Conservation (phyloP, 2,113 vertebrate genomes). For the Amazona guildingii region DNA sequence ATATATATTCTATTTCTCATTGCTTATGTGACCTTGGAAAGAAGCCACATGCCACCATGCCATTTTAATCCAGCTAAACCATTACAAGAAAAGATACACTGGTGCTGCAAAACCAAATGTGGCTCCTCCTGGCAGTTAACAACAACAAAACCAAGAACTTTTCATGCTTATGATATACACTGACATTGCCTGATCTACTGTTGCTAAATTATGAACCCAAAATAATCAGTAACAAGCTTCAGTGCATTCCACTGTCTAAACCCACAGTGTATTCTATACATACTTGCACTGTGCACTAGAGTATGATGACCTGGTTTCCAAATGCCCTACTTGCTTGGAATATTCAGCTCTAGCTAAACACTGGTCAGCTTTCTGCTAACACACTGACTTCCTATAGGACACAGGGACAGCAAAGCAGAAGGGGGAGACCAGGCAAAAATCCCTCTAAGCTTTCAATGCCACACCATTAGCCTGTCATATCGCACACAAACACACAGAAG, state of each 20-base stretch:
- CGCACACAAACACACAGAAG: neutral
- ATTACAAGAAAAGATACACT: neutral
- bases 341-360: neutral
- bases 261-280: neutral
- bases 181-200: neutral
- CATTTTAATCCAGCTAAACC: neutral
- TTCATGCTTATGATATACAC: neutral
- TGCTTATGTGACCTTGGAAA: neutral
- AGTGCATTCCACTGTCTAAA: neutral
- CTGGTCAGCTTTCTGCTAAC: neutral
- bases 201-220: neutral
- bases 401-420: neutral
- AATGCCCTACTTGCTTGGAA: constrained; percentile 31
- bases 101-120: neutral
- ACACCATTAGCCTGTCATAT: neutral
- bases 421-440: neutral
- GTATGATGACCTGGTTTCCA: constrained; percentile 55
- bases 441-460: neutral
- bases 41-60: neutral
- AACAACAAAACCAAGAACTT: neutral
- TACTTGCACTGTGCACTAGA: neutral
- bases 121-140: neutral
- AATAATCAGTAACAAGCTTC: neutral
- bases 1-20: neutral
- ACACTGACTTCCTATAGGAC: neutral